phyloP scores from a whole-genome alignment of 2,797 vertebrate species.

The Tangara arthus region DNA sequence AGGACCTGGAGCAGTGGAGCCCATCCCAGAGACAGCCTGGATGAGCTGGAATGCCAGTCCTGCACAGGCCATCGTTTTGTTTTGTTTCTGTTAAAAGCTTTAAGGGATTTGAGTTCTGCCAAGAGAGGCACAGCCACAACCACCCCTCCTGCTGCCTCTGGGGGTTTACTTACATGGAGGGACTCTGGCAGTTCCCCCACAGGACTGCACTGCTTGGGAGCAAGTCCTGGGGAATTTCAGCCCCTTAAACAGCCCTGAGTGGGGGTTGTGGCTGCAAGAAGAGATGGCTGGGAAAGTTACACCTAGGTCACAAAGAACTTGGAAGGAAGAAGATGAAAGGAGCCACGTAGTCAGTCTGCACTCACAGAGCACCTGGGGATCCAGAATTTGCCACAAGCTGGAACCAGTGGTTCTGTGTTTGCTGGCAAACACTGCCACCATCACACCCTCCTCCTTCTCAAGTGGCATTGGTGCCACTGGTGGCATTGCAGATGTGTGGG shows the following conservation, averaged over 20 bases:
- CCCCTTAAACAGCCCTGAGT: not conserved
- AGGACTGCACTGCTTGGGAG: accelerated
- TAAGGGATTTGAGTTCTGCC: not conserved
- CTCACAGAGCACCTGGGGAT: not conserved
- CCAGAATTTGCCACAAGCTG: not conserved
- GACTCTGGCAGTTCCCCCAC: accelerated
- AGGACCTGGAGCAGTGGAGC: not conserved
- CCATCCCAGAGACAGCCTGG: not conserved
- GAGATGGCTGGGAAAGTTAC: not conserved
- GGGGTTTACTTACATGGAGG: not conserved
- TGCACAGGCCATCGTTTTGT: accelerated
- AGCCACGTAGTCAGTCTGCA: not conserved
- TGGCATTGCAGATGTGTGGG: not conserved
- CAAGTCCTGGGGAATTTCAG: not conserved
- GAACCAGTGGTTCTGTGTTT: not conserved
- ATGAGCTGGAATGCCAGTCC: not conserved
- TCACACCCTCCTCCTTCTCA: not conserved
- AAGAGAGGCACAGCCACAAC: not conserved
- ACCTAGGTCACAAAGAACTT: not conserved
- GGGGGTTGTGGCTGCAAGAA: not conserved
- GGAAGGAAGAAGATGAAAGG: not conserved
- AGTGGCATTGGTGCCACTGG: not conserved
- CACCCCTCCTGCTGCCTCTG: not conserved
- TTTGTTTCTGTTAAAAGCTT: not conserved
- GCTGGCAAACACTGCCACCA: not conserved